Evolutionary conservation across 1,140 invertebrate species (phyloP).

Genomic region (Drosophila rhopaloa): DNA sequence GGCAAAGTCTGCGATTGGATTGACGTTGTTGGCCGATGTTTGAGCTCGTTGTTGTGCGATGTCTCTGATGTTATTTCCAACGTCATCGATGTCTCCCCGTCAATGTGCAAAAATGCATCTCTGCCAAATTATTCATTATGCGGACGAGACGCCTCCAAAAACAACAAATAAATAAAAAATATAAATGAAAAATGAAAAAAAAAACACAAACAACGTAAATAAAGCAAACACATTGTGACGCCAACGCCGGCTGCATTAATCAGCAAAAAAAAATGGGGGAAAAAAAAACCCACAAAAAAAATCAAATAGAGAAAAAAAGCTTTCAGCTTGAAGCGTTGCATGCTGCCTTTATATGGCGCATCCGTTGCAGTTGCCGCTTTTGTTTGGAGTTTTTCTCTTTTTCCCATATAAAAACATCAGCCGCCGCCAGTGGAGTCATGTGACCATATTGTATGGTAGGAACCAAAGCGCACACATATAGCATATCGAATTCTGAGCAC

Average conservation of each 20-base stretch:
- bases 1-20: slow-evolving; percentile 40
- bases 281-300: background rate
- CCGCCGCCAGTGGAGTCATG: slow-evolving; percentile 33
- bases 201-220: slow-evolving; percentile 19
- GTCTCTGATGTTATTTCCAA: slow-evolving; percentile 5
- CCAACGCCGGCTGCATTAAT: slow-evolving; percentile 61
- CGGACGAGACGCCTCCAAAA: slow-evolving; percentile 7
- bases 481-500: slow-evolving; percentile 68
- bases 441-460: slow-evolving; percentile 46
- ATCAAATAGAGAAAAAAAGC: slow-evolving; percentile 14
- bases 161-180: slow-evolving; percentile 5
- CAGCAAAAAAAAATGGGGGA: slow-evolving; percentile 15
- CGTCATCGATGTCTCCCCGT: slow-evolving; percentile 14
- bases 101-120: slow-evolving; percentile 71
- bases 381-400: slow-evolving; percentile 50
- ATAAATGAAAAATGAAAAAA: slow-evolving; percentile 8
- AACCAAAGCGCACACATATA: background rate
- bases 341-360: slow-evolving; percentile 56
- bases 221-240: slow-evolving; percentile 41
- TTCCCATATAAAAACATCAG: slow-evolving; percentile 42
- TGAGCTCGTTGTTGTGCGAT: slow-evolving; percentile 8
- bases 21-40: slow-evolving; percentile 20
- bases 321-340: slow-evolving; percentile 44
- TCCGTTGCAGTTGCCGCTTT: slow-evolving; percentile 54
- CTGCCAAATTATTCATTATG: slow-evolving; percentile 72